Percentiles rank a stretch among this genome's conserved stretches.
phyloP scores from a whole-genome alignment of 2,888 invertebrate genomes.

The Amphipyra tragopoginis region DNA sequence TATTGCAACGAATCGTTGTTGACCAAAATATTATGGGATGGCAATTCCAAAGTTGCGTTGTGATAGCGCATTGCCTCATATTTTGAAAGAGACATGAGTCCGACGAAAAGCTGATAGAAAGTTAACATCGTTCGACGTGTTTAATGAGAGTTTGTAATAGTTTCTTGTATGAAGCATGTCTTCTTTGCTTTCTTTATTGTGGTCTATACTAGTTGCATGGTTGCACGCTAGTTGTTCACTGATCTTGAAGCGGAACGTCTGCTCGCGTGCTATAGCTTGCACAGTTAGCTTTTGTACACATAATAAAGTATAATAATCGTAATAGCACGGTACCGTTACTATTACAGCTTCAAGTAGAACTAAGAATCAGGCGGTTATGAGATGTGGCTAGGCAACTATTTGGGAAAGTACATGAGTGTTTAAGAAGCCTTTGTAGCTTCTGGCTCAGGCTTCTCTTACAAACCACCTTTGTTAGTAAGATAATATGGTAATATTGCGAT shows the following conservation, averaged over 20 bases:
- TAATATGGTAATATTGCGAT: too few relatives aligned
- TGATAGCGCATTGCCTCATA: too few relatives aligned
- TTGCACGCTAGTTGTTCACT: constrained; percentile 48
- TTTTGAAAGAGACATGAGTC: too few relatives aligned
- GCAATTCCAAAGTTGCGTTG: too few relatives aligned
- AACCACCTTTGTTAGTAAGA: too few relatives aligned
- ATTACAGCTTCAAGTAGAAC: constrained; percentile 35
- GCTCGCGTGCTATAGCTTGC: constrained; percentile 50
- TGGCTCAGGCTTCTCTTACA: too few relatives aligned
- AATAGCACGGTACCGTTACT: constrained; percentile 46
- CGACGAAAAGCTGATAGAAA: too few relatives aligned
- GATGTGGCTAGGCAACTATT: constrained; percentile 7
- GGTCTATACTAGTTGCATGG: constrained; percentile 45
- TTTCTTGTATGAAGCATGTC: neutral
- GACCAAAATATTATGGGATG: too few relatives aligned
- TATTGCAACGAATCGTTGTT: too few relatives aligned
- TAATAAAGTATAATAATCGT: constrained; percentile 56
- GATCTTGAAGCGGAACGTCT: constrained; percentile 55
- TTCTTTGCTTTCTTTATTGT: constrained; percentile 25
- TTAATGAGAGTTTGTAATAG: too few relatives aligned
- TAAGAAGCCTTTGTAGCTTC: neutral
- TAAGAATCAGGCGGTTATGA: constrained; percentile 4
- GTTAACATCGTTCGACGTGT: too few relatives aligned
- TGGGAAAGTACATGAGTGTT: neutral
- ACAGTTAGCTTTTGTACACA: constrained; percentile 56